phyloP scores from a whole-genome alignment of 2,888 invertebrate genomes.

The Caenorhabditis virilis region DNA sequence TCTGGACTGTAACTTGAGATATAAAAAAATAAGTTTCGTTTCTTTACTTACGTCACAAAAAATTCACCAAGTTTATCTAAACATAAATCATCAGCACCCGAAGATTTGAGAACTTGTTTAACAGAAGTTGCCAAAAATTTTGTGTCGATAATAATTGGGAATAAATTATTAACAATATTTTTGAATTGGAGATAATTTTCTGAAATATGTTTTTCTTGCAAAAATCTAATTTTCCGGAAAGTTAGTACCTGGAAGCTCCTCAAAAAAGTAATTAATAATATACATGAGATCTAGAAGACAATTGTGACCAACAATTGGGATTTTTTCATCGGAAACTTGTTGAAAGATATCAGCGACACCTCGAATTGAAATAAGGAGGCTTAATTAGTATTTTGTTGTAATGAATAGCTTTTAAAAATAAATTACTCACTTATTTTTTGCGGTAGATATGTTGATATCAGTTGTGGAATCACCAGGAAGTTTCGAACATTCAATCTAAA shows the following conservation, averaged over 20 bases:
- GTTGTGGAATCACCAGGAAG: neutral
- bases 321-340: neutral
- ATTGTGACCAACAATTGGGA: constrained; percentile 26
- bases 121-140: constrained; percentile 12
- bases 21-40: too few species aligned
- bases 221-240: neutral
- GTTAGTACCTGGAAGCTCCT: constrained; percentile 7
- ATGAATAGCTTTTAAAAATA: neutral
- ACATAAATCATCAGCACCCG: neutral
- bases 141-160: constrained; percentile 16
- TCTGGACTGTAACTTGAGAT: neutral
- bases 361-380: neutral
- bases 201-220: constrained; percentile 1
- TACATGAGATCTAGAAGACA: constrained; percentile 30
- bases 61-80: neutral
- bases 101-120: neutral
- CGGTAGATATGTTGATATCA: neutral
- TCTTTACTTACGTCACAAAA: too few species aligned
- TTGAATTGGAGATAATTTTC: constrained; percentile 21
- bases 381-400: neutral
- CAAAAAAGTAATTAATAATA: constrained; percentile 24
- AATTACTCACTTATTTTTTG: neutral
- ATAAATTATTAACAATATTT: constrained; percentile 6
- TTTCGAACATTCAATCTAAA: neutral
- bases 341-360: neutral